Percentiles rank a stretch among this genome's conserved stretches.
Conservation (phyloP, 1,140 invertebrate genomes). For the Megalopta genalis region DNA sequence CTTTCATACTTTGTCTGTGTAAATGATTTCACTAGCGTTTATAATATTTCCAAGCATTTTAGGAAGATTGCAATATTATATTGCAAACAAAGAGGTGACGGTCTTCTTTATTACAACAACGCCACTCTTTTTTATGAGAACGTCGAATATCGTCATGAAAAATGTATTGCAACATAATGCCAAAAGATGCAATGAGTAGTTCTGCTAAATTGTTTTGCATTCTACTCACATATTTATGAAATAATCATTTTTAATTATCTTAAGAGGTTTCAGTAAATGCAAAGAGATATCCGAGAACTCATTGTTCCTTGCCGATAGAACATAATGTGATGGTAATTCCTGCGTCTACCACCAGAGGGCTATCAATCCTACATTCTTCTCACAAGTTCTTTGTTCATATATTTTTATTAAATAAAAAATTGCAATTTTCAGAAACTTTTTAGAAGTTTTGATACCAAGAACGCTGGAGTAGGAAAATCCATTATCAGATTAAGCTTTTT, state of each 20-base stretch:
- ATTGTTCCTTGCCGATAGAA: not conserved
- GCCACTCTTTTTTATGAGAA: not conserved
- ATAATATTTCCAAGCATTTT: constrained; percentile 1
- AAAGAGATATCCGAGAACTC: not conserved
- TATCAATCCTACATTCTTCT: not conserved
- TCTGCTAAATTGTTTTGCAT: not conserved
- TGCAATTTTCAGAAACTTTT: too few relatives aligned
- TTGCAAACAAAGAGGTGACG: constrained; percentile 14
- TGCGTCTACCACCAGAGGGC: not conserved
- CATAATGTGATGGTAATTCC: not conserved
- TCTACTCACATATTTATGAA: not conserved
- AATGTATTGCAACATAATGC: too few relatives aligned
- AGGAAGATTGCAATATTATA: not conserved
- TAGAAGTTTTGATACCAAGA: too few relatives aligned
- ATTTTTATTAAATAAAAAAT: too few relatives aligned
- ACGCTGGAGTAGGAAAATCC: too few relatives aligned
- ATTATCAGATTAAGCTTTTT: too few relatives aligned
- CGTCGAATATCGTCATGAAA: too few relatives aligned
- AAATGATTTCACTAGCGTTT: not conserved
- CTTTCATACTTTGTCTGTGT: not conserved
- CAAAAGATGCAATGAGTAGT: not conserved
- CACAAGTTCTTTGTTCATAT: too few relatives aligned
- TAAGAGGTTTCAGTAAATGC: not conserved
- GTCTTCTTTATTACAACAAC: not conserved
- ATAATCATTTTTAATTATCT: not conserved